Conservation (phyloP, 2,888 invertebrate species). For the Drosophila pullipes region DNA sequence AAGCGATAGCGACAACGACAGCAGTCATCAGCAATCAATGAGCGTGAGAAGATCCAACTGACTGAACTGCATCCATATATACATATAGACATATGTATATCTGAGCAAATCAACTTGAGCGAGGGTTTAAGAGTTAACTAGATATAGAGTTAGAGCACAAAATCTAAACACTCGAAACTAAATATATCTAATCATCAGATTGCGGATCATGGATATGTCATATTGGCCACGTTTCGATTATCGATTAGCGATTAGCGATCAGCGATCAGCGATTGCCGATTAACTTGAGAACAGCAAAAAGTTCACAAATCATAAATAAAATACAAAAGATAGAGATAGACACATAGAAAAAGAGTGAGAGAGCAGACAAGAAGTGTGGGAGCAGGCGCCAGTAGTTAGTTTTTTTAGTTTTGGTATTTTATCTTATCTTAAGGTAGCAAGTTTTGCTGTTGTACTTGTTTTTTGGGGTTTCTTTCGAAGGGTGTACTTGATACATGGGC, state of each 20-base stretch:
- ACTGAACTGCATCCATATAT: not conserved
- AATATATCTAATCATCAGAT: not conserved
- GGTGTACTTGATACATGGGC: not conserved
- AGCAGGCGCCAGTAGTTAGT: slow-evolving; percentile 17
- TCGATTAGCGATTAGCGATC: not conserved
- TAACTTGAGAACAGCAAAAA: slow-evolving; percentile 27
- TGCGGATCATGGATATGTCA: not conserved
- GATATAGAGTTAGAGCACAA: not conserved
- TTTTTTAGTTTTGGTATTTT: slow-evolving; percentile 67
- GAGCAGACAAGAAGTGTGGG: not conserved
- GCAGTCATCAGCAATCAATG: slow-evolving; percentile 26
- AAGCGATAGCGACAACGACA: slow-evolving; percentile 56
- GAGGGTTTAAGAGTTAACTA: not conserved
- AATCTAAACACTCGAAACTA: not conserved
- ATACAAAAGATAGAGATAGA: not conserved
- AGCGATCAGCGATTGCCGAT: not conserved
- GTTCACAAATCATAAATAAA: slow-evolving; percentile 12
- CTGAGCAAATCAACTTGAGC: not conserved
- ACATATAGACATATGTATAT: not conserved
- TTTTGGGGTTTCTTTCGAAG: not conserved
- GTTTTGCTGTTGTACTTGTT: slow-evolving; percentile 8
- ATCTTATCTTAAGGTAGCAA: slow-evolving; percentile 58
- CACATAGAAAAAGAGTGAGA: not conserved
- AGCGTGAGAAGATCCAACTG: slow-evolving; percentile 44
- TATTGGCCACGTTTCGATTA: not conserved